Evolutionary conservation across 2,113 vertebrate genomes (phyloP).

Genomic region (Catharus bicknelli): DNA sequence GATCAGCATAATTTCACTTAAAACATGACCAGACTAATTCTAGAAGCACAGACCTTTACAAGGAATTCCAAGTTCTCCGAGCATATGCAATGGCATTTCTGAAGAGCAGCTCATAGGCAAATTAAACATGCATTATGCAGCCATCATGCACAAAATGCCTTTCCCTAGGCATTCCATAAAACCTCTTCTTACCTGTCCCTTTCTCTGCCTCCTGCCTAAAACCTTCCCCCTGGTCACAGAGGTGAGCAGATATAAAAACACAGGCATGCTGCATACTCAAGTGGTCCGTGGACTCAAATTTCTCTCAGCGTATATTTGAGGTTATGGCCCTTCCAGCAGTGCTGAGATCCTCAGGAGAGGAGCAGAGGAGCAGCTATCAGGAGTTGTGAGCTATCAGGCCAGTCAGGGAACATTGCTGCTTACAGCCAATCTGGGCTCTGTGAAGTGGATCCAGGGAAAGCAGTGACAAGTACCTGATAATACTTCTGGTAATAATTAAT

Average conservation of each 20-base stretch:
- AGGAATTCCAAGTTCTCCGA: background rate
- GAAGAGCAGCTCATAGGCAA: background rate
- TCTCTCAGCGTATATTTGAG: background rate
- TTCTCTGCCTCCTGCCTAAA: background rate
- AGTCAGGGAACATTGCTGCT: background rate
- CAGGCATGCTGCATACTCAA: background rate
- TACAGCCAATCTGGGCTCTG: background rate
- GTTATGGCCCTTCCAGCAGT: background rate
- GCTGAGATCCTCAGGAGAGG: background rate
- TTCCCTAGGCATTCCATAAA: background rate
- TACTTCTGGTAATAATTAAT: constrained; percentile 40
- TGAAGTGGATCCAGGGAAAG: constrained; percentile 19
- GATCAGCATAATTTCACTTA: background rate
- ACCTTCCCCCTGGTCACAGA: background rate
- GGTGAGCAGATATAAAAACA: background rate
- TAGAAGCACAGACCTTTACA: background rate
- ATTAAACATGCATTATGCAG: background rate
- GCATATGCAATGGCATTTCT: background rate
- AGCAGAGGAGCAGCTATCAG: background rate
- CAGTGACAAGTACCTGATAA: constrained; percentile 37
- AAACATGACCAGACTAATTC: background rate
- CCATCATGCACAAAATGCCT: background rate
- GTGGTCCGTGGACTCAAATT: background rate
- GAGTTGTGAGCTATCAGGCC: background rate
- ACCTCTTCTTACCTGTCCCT: background rate